Evolutionary conservation across 2,888 invertebrate genomes (phyloP), one percentile per base, ranked within the genome.

Genomic region (Melikaiella ostensackeni): DNA sequence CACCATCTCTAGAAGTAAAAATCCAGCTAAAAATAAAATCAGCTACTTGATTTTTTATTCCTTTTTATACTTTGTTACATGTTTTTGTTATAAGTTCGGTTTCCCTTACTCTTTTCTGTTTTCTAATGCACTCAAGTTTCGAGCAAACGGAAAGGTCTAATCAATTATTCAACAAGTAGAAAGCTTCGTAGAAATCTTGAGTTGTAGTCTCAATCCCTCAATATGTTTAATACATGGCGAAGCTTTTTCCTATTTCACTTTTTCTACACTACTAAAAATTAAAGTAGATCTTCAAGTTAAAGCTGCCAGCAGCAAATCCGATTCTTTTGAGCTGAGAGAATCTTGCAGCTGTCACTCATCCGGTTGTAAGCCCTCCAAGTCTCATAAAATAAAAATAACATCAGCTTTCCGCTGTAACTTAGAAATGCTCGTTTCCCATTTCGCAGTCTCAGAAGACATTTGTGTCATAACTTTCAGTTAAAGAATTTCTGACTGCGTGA

Each of bases 341-440:
- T 38, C 64, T 38, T 21, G 64, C 38, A 64, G 38, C 64, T 64
- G 64, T 38, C 64, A 64, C 64, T 64, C 11, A 64, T 38, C 38
- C 24, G 64, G 38, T 21, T 64, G 64, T 16, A 64, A 64, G 21
- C 38, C 42, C 38, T 38, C 38, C 38, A 64, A n/a, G 64, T 64
- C n/a, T 24, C 38, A 42, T 64, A 38, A 64, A 64, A 64, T 64
- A 64, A 64, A 64, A 64, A 64, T 64, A 64, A 38, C 64, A n/a
- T 21, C 33, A n/a, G n/a, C 64, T 35, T 64, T 64, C 9, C 64
- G 13, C 35, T 9, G 24, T 1, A 66, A 46, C 57, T 24, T 57
- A 66, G 24, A 66, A 66, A 46, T 66, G 13, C 27, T 38, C 64
- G 24, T 42, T 24, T 42, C 46, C 24, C 42, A 66, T 66, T 66